Evolutionary conservation across 2,113 vertebrate species (phyloP), one percentile per base, ranked within the genome.

Genomic region (Anguilla rostrata): DNA sequence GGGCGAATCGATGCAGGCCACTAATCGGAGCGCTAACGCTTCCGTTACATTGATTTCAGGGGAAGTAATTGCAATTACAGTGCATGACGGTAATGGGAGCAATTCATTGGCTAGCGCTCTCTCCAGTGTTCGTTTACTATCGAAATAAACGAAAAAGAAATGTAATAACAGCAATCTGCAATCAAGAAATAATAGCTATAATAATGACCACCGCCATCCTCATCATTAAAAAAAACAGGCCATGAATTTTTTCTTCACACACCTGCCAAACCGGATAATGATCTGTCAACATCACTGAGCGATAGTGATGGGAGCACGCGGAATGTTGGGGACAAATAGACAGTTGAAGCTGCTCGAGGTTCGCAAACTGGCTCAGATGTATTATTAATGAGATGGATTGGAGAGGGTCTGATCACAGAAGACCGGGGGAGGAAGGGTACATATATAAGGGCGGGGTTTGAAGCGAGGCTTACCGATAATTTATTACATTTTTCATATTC

Each of bases 21-120:
- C 82, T 85, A 84, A 87, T 89, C 78, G 79, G 86, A 86, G 85
- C 40, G 66, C 63, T 85, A 88, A 71, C 82, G 84, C 81, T 60
- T 34, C 83, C 57, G 71, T 40, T 75, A 83, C 53, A 80, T 71
- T 81, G 83, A 84, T 86, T 66, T 87, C 26, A 1, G 22, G 14
- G 81, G 57, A 57, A 39, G 75, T 88, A 84, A 87, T 84, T 90
- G 88, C 91, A 86, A 87, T 81, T 86, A 85, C 86, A 79, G 34
- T 84, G 29, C 87, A 85, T 26, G 78, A 84, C 16, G 34, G 40
- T 39, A 16, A 85, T 56, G 56, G n/a, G 71, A 34, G n/a, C 71
- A 34, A 75, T 75, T 75, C 11, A 75, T 75, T 75, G 26, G 26
- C 26, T 66, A 66, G 26, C 3, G 60, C 60, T 66, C 60, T 4